Base-by-base conservation (phyloP, 2,113 vertebrate genomes). In the Myrmecobius fasciatus region DNA sequence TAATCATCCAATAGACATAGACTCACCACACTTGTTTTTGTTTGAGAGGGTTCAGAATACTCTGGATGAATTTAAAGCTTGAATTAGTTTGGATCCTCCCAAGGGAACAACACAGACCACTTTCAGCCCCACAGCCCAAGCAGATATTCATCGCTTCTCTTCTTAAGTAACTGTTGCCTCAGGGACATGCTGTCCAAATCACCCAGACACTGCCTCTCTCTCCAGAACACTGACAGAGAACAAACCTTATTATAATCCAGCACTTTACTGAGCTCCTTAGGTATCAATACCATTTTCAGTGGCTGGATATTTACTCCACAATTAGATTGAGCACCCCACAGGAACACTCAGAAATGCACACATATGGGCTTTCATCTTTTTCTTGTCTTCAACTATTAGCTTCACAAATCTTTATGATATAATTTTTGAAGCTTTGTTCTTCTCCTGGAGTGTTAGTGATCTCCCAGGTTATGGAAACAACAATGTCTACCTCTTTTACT, bases 281-380 rank as follows among this genome's bases (percentile, higher is more conserved):
- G 24, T 20, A 56, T 24, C 67, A 93, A 96, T 89, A 0, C 47
- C 92, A 91, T 48, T 52, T 67, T 93, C 93, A 52, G 52, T 51
- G 83, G 88, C 49, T 52, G 83, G 52, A 43, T 89, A 95, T 91
- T 98, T 96, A 96, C 0, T 51, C 90, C 89, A 54, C 75, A 96
- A 49, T 97, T 95, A 96, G 92, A 95, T 49, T 56, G 93, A 8
- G 1, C 12, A 20, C 53, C 95, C 93, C 95, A 31, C 8, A 91
- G 91, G 93, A 67, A 47, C 89, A 11, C 53, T 96, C 93, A 83
- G 67, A 52, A 95, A 92, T 89, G 36, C 95, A 92, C 83, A 91
- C 89, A 46, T 46, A 93, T 53, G 47, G 47, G 28, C 56, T 60
- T 28, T 89, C n/a, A 25, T 89, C 91, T 92, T 93, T 88, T 91